Conservation (phyloP, 2,797 vertebrate species). For the Platalea minor region DNA sequence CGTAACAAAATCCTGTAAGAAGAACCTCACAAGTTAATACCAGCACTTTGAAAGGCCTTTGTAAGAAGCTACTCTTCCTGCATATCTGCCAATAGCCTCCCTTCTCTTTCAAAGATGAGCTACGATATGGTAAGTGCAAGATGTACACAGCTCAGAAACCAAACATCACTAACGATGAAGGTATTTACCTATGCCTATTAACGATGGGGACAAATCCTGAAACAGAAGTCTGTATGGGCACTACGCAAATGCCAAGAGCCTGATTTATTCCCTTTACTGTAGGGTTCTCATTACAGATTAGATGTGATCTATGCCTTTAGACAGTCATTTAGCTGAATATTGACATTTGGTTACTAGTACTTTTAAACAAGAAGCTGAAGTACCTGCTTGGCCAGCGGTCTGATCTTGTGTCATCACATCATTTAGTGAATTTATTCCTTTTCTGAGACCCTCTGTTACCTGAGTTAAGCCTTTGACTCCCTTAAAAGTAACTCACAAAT, state of each 20-base stretch:
- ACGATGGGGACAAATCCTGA: background rate
- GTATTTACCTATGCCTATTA: background rate
- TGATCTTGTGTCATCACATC: background rate
- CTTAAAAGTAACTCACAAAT: background rate
- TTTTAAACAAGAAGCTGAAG: background rate
- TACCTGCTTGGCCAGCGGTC: background rate
- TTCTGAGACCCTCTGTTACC: background rate
- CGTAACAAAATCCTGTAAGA: constrained; percentile 95
- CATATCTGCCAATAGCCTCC: background rate
- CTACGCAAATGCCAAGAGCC: background rate
- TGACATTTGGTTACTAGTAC: background rate
- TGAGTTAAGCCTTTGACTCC: background rate
- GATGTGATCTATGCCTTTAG: background rate
- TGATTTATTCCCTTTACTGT: background rate
- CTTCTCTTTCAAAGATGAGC: background rate
- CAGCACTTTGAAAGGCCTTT: background rate
- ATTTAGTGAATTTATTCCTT: background rate
- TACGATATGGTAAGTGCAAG: background rate
- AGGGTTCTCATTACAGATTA: background rate
- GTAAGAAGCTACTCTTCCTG: background rate
- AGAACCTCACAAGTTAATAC: background rate
- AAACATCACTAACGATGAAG: background rate
- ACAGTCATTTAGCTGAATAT: background rate
- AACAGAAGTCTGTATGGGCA: background rate
- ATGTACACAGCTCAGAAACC: background rate